Evolutionary conservation across 2,113 vertebrate species (phyloP).

Genomic region (Bos taurus): ARS-UCD2.0 NC_037338.1:69983501-69984000

Average conservation of each 20-base stretch:
- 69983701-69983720: not conserved
- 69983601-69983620: not conserved
- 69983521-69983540: not conserved
- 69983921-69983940: too few species aligned
- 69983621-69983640: not conserved
- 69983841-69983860: too few species aligned
- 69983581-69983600: not conserved
- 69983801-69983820: too few species aligned
- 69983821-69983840: too few species aligned
- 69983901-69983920: too few species aligned
- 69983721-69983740: conserved; percentile 18
- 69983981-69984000: too few species aligned
- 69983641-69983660: not conserved
- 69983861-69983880: too few species aligned
- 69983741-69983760: not conserved
- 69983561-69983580: not conserved
- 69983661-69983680: conserved; percentile 6
- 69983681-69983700: not conserved
- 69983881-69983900: too few species aligned
- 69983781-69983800: too few species aligned
- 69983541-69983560: not conserved
- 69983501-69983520: not conserved
- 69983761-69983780: too few species aligned
- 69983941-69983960: too few species aligned
- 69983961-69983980: too few species aligned